phyloP scores from a whole-genome alignment of 2,113 vertebrate genomes.

The Piprites chloris region DNA sequence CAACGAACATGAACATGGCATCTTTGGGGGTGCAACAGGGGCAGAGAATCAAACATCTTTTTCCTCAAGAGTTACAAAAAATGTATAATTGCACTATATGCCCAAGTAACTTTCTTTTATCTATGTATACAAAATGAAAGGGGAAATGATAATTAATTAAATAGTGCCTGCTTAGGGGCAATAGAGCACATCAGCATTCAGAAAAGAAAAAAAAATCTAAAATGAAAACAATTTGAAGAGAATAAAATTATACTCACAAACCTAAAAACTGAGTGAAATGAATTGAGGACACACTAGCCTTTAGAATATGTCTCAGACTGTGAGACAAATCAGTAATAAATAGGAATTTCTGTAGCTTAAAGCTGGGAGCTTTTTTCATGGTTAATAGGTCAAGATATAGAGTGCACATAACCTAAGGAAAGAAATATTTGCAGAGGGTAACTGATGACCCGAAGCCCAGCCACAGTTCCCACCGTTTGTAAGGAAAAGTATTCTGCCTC shows the following conservation, averaged over 20 bases:
- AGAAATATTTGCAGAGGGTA: neutral
- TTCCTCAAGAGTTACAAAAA: neutral
- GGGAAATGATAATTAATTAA: neutral
- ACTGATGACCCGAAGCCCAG: neutral
- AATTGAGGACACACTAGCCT: neutral
- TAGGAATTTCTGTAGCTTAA: neutral
- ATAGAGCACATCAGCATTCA: neutral
- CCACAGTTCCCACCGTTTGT: neutral
- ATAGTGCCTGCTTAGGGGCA: neutral
- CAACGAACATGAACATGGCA: neutral
- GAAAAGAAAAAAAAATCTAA: neutral
- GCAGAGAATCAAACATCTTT: neutral
- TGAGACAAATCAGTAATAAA: neutral
- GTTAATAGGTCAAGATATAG: neutral
- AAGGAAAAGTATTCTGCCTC: neutral
- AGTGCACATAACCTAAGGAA: neutral
- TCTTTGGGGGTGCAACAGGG: rapidly evolving
- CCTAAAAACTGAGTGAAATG: neutral
- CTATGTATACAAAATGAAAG: neutral
- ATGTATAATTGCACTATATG: neutral
- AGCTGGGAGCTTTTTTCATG: neutral
- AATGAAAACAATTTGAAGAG: neutral
- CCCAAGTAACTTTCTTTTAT: neutral
- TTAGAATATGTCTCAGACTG: neutral
- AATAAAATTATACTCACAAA: neutral